Percentiles rank a stretch among this genome's conserved stretches.
Evolutionary conservation across 1,140 invertebrate genomes (phyloP).

Genomic region (Monochamus saltuarius): DNA sequence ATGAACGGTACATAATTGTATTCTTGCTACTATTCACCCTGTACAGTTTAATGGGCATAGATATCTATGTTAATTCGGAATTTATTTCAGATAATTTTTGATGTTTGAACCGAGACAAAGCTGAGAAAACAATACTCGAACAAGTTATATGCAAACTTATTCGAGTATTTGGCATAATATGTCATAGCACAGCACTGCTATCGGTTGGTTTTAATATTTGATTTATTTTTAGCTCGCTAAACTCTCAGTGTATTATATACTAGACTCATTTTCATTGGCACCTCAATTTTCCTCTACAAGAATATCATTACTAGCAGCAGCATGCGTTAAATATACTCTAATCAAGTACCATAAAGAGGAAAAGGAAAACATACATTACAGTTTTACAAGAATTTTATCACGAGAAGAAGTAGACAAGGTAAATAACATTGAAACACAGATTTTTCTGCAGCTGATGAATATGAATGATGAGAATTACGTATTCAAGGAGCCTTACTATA

Average conservation of each 20-base stretch:
- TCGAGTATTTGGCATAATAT: no score
- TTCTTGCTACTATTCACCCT: no score
- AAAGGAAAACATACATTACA: neutral
- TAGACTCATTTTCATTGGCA: neutral
- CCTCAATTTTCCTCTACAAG: slow-evolving; percentile 9
- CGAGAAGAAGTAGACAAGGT: neutral
- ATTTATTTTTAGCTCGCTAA: neutral
- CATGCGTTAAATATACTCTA: neutral
- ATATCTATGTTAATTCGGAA: no score
- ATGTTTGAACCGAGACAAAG: no score
- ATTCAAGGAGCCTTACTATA: slow-evolving; percentile 6
- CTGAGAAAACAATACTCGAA: no score
- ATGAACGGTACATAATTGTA: no score
- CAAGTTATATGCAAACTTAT: no score
- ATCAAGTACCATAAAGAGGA: neutral
- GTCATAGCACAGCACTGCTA: neutral
- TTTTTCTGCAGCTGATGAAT: slow-evolving; percentile 2
- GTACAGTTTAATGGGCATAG: no score
- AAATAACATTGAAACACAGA: neutral
- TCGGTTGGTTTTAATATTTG: neutral
- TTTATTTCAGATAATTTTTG: no score
- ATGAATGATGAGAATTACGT: slow-evolving; percentile 6
- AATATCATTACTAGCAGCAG: neutral
- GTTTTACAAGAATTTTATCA: neutral
- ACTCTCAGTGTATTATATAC: slow-evolving; percentile 2